A percentile compares a stretch with the other conserved stretches of the same genome.
Evolutionary conservation across 2,888 invertebrate species (phyloP).

Genomic region (Lasius platythorax): DNA sequence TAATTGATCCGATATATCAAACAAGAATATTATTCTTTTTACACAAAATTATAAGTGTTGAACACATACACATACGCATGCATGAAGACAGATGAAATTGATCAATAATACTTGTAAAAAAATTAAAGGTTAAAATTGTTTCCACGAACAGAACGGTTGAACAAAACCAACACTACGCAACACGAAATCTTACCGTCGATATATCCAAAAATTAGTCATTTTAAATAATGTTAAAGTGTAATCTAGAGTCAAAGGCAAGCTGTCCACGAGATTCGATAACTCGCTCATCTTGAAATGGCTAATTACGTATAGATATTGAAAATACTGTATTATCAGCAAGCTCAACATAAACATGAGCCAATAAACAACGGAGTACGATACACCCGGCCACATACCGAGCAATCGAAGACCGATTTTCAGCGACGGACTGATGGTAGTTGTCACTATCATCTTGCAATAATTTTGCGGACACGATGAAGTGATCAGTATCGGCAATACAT

Average conservation of each 20-base stretch:
- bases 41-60: too few relatives aligned
- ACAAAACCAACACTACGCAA: not conserved
- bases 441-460: not conserved
- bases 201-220: conserved; percentile 24
- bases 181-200: conserved; percentile 41
- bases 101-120: not conserved
- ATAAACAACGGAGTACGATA: not conserved
- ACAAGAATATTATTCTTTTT: not conserved
- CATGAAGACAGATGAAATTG: not conserved
- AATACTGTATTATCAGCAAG: conserved; percentile 12
- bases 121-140: not conserved
- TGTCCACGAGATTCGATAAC: conserved; percentile 37
- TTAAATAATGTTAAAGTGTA: conserved; percentile 38
- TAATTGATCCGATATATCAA: not conserved
- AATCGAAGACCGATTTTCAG: conserved; percentile 50
- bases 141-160: too few relatives aligned
- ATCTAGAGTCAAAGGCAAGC: conserved; percentile 1
- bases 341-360: conserved; percentile 11
- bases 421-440: conserved; percentile 9
- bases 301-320: conserved; percentile 41
- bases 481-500: not conserved
- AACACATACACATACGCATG: too few relatives aligned
- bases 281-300: not conserved
- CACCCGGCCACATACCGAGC: conserved; percentile 55
- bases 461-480: not conserved